phyloP scores from a whole-genome alignment of 2,113 vertebrate genomes.

The Hippocampus zosterae region DNA sequence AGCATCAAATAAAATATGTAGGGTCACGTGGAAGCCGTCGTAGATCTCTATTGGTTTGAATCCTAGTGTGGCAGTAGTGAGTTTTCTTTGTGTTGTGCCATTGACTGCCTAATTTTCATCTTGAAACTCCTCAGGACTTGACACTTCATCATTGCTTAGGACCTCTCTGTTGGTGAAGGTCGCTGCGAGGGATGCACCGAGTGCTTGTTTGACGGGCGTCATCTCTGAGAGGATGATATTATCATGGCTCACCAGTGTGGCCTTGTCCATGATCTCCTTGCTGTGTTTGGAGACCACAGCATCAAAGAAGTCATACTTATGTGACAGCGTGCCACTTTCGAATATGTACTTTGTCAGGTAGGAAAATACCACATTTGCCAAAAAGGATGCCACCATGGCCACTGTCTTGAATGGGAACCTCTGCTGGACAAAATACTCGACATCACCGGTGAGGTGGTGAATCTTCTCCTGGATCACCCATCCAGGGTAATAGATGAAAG shows the following conservation, averaged over 20 bases:
- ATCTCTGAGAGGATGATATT: conserved; percentile 91
- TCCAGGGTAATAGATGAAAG: conserved; percentile 90
- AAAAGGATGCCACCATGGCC: conserved; percentile 87
- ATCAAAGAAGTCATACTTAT: conserved; percentile 90
- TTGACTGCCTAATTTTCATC: conserved; percentile 66
- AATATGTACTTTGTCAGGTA: conserved; percentile 90
- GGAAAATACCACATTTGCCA: conserved; percentile 84
- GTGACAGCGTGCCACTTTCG: conserved; percentile 88
- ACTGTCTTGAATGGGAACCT: conserved; percentile 92
- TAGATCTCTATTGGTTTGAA: conserved; percentile 31
- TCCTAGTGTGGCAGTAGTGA: conserved; percentile 54
- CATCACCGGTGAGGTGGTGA: conserved; percentile 62
- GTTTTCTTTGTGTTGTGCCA: conserved; percentile 43
- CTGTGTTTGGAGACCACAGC: conserved; percentile 92
- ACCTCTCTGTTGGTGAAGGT: conserved; percentile 87
- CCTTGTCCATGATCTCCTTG: conserved; percentile 95
- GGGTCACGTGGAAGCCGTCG: conserved; percentile 44
- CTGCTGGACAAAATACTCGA: conserved; percentile 79
- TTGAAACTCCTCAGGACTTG: conserved; percentile 82
- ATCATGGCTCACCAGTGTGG: conserved; percentile 86
- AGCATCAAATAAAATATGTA: conserved; percentile 42
- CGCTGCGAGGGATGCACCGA: conserved; percentile 76
- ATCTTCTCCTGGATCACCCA: conserved; percentile 64
- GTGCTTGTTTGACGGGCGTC: conserved; percentile 80
- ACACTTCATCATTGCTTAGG: conserved; percentile 78